Evolutionary conservation across 2,797 vertebrate genomes (phyloP), one percentile per base, ranked within the genome.

Genomic region (Acanthurus lineatus): DNA sequence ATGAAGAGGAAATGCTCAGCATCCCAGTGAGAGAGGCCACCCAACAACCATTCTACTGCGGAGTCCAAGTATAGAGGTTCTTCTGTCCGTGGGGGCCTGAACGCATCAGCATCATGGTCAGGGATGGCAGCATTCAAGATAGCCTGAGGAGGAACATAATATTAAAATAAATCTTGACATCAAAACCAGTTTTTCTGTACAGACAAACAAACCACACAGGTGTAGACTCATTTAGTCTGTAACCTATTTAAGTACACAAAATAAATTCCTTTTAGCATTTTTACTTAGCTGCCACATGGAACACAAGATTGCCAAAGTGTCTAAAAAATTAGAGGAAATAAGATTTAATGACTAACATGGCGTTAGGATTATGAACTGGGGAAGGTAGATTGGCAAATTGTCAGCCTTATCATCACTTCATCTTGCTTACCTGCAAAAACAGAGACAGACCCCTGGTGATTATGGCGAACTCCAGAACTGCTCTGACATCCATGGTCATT

Each of bases 1-100:
- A 99, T 97, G 91, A 99, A 98, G 51, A 99, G 95, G 88, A 97
- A 99, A 75, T 99, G 98, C 81, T 98, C 97, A 0, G 97, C 97
- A 1, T 99, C 98, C 98, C 98, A 99, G 75, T 49, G 96, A 3
- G 96, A 95, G 16, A 99, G 96, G 60, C 98, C 98, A 0, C 97
- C 95, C 48, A 99, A 87, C 32, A 99, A 84, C 89, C 85, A 82
- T 83, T 99, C 97, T 81, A 96, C 57, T 0, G 94, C 48, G 14
- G 77, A 59, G 79, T 99, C 97, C 76, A 96, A 69, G 16, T 56
- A 68, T 59, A 96, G 85, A 0, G 87, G 77, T 9, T 93, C 82
- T 0, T 91, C 88, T 52, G 92, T 88, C 63, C 94, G 95, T 0
- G 98, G 98, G 2, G 98, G 97, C 17, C 86, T 96, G 93, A 99